These are phyloP conservation scores for Glyphotaelius pellucidus DNA, from an alignment of 2,888 invertebrate genomes.

Conservation along the genomic window DNA sequence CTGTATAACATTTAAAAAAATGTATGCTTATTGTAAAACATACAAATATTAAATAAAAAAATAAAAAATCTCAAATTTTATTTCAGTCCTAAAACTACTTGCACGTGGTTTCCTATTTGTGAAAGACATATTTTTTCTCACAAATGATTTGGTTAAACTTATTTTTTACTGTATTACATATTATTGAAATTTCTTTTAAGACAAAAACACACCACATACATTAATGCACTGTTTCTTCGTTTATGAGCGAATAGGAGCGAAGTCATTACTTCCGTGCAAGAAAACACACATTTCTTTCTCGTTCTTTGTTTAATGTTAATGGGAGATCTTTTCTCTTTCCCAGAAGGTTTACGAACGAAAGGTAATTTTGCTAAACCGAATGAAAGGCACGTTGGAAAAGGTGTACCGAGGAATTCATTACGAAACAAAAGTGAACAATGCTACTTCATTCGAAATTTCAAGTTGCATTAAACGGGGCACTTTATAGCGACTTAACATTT, in stretches of 20 bases:
- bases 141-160: not conserved
- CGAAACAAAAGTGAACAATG: not conserved
- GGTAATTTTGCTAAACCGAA: conserved; percentile 9
- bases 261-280: not conserved
- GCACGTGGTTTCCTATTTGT: no score
- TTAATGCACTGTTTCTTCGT: not conserved
- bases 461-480: not conserved
- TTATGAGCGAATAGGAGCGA: not conserved
- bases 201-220: not conserved
- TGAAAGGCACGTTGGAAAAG: not conserved
- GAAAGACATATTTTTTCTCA: not conserved
- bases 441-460: not conserved
- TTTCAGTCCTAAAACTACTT: no score
- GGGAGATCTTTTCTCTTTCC: not conserved
- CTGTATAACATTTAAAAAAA: no score
- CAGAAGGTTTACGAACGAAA: conserved; percentile 3
- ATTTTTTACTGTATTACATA: not conserved
- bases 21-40: no score
- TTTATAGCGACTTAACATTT: not conserved
- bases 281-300: not conserved
- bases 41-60: no score
- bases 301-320: conserved; percentile 13
- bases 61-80: no score
- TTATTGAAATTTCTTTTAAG: not conserved
- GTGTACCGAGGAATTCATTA: conserved; percentile 17